Conservation (phyloP, 2,888 invertebrate species). For the Pammene aurita region DNA sequence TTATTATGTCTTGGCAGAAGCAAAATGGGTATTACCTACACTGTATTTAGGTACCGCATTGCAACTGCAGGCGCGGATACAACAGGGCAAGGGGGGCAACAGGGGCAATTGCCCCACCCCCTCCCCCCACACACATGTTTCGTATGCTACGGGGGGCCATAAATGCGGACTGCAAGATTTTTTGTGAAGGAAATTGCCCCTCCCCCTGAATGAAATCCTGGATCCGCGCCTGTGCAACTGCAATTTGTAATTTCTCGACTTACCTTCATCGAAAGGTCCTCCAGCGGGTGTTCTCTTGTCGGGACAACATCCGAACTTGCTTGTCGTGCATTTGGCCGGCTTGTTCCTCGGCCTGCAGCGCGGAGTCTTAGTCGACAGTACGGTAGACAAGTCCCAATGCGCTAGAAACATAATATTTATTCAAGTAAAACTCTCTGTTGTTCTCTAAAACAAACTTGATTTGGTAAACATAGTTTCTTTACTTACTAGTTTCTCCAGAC, state of each 20-base stretch:
- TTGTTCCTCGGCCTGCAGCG: conserved; percentile 84
- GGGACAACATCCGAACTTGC: conserved; percentile 92
- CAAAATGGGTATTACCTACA: too few relatives aligned
- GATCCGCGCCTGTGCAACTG: background rate
- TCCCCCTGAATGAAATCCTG: too few relatives aligned
- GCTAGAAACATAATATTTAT: conserved; percentile 53
- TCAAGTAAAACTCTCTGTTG: background rate
- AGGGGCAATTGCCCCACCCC: too few relatives aligned
- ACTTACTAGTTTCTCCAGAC: conserved; percentile 45
- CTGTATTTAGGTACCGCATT: too few relatives aligned
- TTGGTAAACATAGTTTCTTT: background rate
- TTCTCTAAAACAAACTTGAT: background rate
- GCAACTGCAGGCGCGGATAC: too few relatives aligned
- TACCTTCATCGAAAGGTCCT: conserved; percentile 92
- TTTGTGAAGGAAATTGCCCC: too few relatives aligned
- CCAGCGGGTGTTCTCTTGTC: conserved; percentile 89
- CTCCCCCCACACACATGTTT: too few relatives aligned
- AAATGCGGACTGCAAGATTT: too few relatives aligned
- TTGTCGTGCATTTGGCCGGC: conserved; percentile 81
- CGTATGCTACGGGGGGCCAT: too few relatives aligned
- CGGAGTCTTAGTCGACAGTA: conserved; percentile 76
- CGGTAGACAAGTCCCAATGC: conserved; percentile 81
- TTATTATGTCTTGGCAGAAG: too few relatives aligned
- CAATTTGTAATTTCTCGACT: background rate
- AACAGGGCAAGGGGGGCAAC: too few relatives aligned